Evolutionary conservation across 2,113 vertebrate genomes (phyloP).

Genomic region (Xerus inauris): DNA sequence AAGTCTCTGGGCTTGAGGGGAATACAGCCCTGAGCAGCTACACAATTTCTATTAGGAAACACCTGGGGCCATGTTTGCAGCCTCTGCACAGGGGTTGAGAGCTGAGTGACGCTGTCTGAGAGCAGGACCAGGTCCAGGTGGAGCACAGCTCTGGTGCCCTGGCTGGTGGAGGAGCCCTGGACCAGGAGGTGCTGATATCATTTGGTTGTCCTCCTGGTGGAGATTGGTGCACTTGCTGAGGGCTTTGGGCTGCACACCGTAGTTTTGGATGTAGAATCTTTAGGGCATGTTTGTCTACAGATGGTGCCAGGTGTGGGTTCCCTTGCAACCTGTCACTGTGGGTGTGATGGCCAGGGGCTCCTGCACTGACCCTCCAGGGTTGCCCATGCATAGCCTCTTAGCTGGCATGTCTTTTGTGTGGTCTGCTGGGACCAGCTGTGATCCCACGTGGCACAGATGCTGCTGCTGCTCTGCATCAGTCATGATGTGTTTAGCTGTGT

Average conservation of each 20-base stretch:
- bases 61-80: background rate
- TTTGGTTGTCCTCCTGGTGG: no score
- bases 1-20: constrained; percentile 58
- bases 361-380: background rate
- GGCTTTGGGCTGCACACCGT: accelerated
- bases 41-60: background rate
- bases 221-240: background rate
- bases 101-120: background rate
- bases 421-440: background rate
- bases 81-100: background rate
- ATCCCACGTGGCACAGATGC: background rate
- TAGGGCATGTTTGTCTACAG: background rate
- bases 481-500: background rate
- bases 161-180: background rate
- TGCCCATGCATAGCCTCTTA: accelerated
- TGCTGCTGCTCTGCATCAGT: background rate
- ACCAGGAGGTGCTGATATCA: background rate
- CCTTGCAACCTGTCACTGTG: accelerated
- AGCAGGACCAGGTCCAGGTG: background rate
- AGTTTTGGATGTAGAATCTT: accelerated
- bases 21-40: background rate
- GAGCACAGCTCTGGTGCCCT: background rate
- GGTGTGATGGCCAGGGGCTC: accelerated
- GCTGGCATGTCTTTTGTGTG: background rate
- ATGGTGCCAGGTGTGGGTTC: background rate